A percentile compares a stretch with the other conserved stretches of the same genome.
These are phyloP conservation scores for Melieria crassipennis DNA, from an alignment of 2,888 invertebrate species.

Conservation along the genomic window DNA sequence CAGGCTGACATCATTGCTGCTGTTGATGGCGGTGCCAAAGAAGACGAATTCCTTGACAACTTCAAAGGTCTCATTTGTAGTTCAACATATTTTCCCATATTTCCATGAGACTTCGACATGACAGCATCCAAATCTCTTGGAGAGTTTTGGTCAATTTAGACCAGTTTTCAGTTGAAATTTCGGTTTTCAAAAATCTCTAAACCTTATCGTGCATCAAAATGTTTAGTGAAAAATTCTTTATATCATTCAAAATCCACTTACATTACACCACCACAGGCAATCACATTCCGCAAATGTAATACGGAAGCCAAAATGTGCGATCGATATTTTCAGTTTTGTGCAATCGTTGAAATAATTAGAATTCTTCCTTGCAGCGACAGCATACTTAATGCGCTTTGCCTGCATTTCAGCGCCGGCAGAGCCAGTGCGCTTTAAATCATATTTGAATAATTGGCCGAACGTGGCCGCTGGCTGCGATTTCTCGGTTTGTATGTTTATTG, in stretches of 20 bases:
- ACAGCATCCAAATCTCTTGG: no score
- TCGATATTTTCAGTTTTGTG: background rate
- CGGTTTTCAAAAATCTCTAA: no score
- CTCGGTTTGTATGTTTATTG: constrained; percentile 42
- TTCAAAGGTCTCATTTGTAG: no score
- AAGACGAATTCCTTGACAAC: no score
- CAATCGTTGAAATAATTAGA: constrained; percentile 6
- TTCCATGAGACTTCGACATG: no score
- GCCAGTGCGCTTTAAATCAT: background rate
- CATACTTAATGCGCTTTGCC: background rate
- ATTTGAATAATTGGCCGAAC: constrained; percentile 9
- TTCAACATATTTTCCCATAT: no score
- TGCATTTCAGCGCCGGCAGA: background rate
- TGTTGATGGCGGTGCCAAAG: no score
- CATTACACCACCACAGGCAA: background rate
- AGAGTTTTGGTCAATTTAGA: no score
- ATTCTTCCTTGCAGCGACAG: constrained; percentile 9
- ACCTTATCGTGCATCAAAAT: no score
- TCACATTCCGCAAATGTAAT: background rate
- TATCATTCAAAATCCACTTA: background rate
- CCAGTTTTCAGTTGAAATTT: no score
- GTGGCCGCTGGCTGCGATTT: constrained; percentile 23
- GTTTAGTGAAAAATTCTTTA: background rate
- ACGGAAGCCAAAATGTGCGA: background rate
- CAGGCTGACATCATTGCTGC: no score